Percentiles rank a stretch among this genome's conserved stretches.
Conservation (phyloP, 2,888 invertebrate genomes). For the Acanthosepion pharaonis region DNA sequence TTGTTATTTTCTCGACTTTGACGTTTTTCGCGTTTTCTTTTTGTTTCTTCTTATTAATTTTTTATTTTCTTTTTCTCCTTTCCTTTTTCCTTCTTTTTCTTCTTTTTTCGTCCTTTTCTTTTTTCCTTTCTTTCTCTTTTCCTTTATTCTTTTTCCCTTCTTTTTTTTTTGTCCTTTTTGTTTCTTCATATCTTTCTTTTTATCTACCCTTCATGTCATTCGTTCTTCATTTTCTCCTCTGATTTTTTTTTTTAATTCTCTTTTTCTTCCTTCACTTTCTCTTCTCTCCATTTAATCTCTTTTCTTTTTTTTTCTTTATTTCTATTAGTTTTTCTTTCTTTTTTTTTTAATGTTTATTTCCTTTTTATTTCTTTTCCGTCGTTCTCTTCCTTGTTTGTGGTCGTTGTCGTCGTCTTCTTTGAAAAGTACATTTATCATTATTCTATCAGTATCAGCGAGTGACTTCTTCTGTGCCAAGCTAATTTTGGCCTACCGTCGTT, state of each 20-base stretch:
- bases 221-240: too few species aligned
- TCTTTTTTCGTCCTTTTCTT: background rate
- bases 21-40: background rate
- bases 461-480: conserved; percentile 17
- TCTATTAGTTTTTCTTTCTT: background rate
- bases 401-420: background rate
- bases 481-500: background rate
- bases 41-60: background rate
- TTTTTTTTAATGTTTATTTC: background rate
- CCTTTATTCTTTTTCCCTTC: background rate
- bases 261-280: background rate
- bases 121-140: background rate
- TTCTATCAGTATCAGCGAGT: background rate
- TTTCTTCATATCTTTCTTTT: background rate
- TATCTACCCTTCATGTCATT: background rate
- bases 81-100: background rate
- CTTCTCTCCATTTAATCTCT: background rate
- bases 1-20: background rate
- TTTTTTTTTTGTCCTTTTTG: background rate
- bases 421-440: background rate
- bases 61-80: background rate
- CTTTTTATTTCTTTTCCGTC: background rate
- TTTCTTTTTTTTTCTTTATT: background rate
- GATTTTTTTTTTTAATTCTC: background rate
- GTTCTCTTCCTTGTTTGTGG: too few species aligned